Conservation (phyloP, 2,113 vertebrate genomes). For the Callaeas wilsoni region DNA sequence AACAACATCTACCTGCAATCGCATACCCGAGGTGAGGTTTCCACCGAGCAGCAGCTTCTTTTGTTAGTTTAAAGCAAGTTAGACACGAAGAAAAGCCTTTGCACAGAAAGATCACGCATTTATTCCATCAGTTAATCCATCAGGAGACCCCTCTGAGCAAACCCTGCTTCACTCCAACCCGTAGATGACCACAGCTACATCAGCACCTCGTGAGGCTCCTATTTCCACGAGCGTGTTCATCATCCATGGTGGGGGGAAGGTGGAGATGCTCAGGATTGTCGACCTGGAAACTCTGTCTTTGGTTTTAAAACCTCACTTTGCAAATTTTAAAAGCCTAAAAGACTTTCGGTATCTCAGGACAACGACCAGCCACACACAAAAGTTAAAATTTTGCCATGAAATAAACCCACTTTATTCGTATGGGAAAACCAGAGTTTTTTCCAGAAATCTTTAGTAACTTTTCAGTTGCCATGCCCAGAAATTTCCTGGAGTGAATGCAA, state of each 20-base stretch:
- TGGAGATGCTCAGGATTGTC: no score
- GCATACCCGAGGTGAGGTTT: neutral
- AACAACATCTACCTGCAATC: neutral
- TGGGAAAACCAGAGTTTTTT: neutral
- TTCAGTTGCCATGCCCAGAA: neutral
- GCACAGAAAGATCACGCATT: neutral
- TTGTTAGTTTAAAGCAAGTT: neutral
- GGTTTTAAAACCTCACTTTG: neutral
- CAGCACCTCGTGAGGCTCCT: no score
- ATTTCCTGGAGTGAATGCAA: neutral
- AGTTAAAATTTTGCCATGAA: neutral
- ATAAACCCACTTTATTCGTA: neutral
- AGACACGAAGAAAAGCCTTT: neutral
- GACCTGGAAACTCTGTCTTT: neutral
- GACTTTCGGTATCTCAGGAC: neutral
- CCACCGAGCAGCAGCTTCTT: neutral
- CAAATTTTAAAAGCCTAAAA: neutral
- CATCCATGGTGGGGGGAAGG: fast-evolving
- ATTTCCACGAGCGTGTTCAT: fast-evolving
- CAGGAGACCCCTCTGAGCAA: neutral
- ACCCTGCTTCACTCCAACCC: neutral
- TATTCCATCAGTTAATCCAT: neutral
- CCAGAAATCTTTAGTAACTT: neutral
- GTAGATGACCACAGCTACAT: neutral
- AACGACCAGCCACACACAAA: neutral